Evolutionary conservation across 2,113 vertebrate genomes (phyloP), one percentile per base, ranked within the genome.

Genomic region (Chloropsis cyanopogon): DNA sequence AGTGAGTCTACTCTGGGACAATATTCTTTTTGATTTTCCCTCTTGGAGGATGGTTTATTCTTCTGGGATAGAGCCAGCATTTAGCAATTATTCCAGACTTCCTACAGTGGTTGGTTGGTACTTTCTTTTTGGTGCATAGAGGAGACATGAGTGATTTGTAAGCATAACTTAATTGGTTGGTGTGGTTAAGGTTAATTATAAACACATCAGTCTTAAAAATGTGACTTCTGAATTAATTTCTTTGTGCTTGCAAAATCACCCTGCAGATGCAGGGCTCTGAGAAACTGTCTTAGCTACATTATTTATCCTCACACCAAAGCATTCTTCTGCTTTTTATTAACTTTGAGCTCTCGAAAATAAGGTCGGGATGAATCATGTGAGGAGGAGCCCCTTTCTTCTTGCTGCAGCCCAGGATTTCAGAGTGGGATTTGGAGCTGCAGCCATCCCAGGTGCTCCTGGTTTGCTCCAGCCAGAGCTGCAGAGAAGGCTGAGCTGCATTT

Each of bases 401-500:
- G 35, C 37, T 47, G 0, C 8, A 8, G 21, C 39, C 25, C 28
- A 37, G 66, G 24, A 44, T 78, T 85, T 82, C 46, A 8, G 59
- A 10, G 44, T 35, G 31, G 42, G 33, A 18, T 87, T 82, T 91
- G 70, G 66, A 66, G 39, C 59, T 85, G 61, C 6, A 5, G 33
- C 54, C 29, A 2, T 54, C 15, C 57, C 39, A 47, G 29, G 31
- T 73, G 76, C 90, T 86, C 10, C 56, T 49, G 88, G 24, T 47
- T 83, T 70, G 54, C 78, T 73, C 37, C 21, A 28, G 66, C 37
- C 22, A 19, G 56, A n/a, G 68, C 57, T 86, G 21, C 16, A 26
- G 79, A 23, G 88, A 26, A 81, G 53, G 60, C 90, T 81, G 82
- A 76, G 90, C 70, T 95, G 70, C 75, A 8, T 88, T 88, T 95